Base-by-base conservation (phyloP, 2,113 vertebrate genomes). In the Myiopsitta monachus region DNA sequence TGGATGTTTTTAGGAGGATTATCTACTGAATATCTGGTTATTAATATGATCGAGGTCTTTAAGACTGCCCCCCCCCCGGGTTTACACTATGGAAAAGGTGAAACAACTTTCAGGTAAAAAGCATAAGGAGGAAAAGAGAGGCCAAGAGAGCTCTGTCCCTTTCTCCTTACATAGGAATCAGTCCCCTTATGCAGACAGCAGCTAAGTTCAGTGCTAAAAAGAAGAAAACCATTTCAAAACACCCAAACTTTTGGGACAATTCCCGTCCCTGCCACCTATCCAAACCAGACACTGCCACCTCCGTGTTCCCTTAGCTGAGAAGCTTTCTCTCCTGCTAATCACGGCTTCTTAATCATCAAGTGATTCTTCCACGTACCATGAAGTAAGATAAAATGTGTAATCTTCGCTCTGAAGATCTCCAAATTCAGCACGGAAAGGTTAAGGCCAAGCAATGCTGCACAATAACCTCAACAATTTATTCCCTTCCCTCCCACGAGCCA, bases 241-340 rank as follows among this genome's bases (percentile, higher is more conserved):
- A 70, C 49, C 4, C 15, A 36, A 52, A 36, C 44, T 46, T 26
- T 46, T 24, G 43, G 46, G 46, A 41, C 27, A 49, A 73, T 15
- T 55, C 28, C 69, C 55, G 4, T 6, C 4, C 3, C 38, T 63
- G 62, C 39, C n/a, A 69, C 14, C 24, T 63, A 54, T n/a, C 43
- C n/a, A 82, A 86, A 57, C 10, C 33, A 74, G 38, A n/a, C 21
- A 69, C 54, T 0, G 43, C 19, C 28, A 57, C 26, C 18, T 59
- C 31, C 3, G 11, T 30, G 63, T 28, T 24, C 41, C 38, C 0
- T 0, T 7, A n/a, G 3, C 38, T n/a, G 7, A 61, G 67, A 8
- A 41, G n/a, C 31, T 24, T n/a, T 39, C 26, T 39, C n/a, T 74
- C 31, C 59, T 52, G 52, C 52, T 57, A 44, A 67, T 11, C 10